Evolutionary conservation across 2,113 vertebrate genomes (phyloP), one percentile per base, ranked within the genome.

Genomic region (Holacanthus passer): DNA sequence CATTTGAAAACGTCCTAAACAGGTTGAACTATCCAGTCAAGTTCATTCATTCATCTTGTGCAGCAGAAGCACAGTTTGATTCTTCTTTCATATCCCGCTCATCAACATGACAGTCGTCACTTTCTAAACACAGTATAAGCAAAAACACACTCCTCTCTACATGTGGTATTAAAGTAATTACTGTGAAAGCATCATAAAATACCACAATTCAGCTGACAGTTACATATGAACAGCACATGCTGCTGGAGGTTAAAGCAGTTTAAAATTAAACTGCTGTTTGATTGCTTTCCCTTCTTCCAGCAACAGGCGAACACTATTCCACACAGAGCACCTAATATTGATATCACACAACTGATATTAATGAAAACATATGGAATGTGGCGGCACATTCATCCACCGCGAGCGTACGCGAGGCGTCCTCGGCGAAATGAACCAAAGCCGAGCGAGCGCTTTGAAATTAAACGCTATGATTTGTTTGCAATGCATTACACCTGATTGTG

Each of bases 381-480:
- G 84, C 41, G 2, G 75, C 82, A 35, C 67, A 58, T 81, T 83
- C 71, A 35, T 73, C 48, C 68, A 10, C 43, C 14, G 45, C 62
- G 53, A 79, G 73, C 12, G 75, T 70, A 62, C 45, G 56, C 14
- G 13, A 73, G 69, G 66, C 68, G 12, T 72, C 83, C 78, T 56
- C 60, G 24, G 87, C 48, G n/a, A 91, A 91, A 91, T 70, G 83
- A 89, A 70, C 73, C 87, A 29, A 45, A 76, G 81, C 82, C 79
- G 1, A 22, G 76, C 83, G 4, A 82, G 71, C 43, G 35, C 77
- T 73, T 71, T 71, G 55, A 87, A 91, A 90, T 87, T 68, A 87
- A 91, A 85, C 11, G 77, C 83, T 62, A 31, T 70, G 84, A 88
- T 88, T 90, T 89, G 87, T 90, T 84, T 89, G 87, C 77, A 13